A percentile compares a stretch with the other conserved stretches of the same genome.
phyloP scores from a whole-genome alignment of 1,140 invertebrate species.

The Pristionchus pacificus region DNA sequence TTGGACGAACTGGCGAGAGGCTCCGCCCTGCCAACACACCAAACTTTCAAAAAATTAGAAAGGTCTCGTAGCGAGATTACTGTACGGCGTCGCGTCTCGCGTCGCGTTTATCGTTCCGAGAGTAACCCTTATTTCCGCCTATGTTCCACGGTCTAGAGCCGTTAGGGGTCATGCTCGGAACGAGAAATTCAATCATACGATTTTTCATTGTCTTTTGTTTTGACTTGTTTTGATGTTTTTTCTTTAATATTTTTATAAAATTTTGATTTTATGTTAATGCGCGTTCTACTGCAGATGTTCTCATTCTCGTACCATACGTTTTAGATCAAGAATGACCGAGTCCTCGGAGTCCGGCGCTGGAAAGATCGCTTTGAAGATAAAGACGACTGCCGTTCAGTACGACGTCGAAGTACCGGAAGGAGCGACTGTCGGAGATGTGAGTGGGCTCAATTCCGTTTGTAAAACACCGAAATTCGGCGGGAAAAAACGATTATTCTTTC shows the following conservation, averaged over 20 bases:
- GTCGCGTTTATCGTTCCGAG: too few relatives aligned
- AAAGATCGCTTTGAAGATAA: constrained; percentile 18
- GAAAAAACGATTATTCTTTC: neutral
- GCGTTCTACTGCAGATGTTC: too few relatives aligned
- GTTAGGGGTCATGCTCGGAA: too few relatives aligned
- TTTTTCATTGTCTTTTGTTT: neutral
- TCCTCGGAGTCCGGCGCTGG: constrained; percentile 1
- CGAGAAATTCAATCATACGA: too few relatives aligned
- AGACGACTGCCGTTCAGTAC: constrained; percentile 19
- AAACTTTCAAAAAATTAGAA: neutral
- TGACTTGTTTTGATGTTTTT: neutral
- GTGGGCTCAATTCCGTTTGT: constrained; percentile 10
- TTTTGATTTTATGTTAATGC: neutral
- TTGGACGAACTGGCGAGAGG: neutral
- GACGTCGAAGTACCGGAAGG: constrained; percentile 22
- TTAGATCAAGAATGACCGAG: neutral
- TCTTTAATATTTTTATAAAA: neutral
- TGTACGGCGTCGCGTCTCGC: neutral
- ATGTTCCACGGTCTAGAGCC: neutral
- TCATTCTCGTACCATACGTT: too few relatives aligned
- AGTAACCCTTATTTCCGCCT: too few relatives aligned
- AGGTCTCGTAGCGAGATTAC: neutral
- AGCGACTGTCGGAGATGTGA: constrained; percentile 42
- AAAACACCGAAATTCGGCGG: neutral
- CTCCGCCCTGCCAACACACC: neutral